phyloP scores from a whole-genome alignment of 1,140 invertebrate species.

The Rhopalosiphum padi region DNA sequence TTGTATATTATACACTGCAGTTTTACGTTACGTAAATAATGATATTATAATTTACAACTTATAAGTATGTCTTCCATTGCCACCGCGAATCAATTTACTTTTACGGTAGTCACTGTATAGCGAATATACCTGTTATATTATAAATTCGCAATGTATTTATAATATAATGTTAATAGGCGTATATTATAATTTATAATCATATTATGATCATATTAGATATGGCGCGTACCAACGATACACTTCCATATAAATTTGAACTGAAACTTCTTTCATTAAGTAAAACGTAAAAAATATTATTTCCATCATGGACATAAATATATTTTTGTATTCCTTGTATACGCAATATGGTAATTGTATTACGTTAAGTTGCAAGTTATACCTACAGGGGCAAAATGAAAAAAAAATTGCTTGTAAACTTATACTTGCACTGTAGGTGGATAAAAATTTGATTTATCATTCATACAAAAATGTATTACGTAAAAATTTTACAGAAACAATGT shows the following conservation, averaged over 20 bases:
- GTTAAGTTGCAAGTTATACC: too few species aligned
- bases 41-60: neutral
- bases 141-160: neutral
- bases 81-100: neutral
- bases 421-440: neutral
- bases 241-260: neutral
- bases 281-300: neutral
- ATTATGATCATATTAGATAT: neutral
- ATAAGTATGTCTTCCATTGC: neutral
- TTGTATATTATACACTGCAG: neutral
- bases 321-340: neutral
- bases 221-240: neutral
- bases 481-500: too few species aligned
- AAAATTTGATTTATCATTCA: neutral
- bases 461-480: neutral
- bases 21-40: neutral
- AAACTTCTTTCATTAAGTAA: neutral
- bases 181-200: neutral
- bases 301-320: neutral
- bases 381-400: neutral
- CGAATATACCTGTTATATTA: neutral
- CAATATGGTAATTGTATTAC: too few species aligned
- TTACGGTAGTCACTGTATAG: neutral
- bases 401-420: neutral
- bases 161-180: neutral